Evolutionary conservation across 1,140 invertebrate genomes (phyloP).

Genomic region (Diachasmimorpha longicaudata): DNA sequence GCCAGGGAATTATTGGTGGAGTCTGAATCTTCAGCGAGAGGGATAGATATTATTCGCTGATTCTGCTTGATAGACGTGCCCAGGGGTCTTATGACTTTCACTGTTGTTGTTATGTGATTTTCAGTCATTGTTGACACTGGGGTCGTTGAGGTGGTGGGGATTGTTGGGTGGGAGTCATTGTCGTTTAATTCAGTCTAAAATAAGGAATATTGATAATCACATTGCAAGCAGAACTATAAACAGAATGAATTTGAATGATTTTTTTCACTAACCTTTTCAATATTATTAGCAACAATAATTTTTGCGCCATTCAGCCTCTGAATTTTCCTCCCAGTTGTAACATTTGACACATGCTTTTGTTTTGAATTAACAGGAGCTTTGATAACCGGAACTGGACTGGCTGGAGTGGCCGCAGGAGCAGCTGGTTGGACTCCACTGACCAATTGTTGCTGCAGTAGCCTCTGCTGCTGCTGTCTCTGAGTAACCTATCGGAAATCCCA

Average conservation of each 20-base stretch:
- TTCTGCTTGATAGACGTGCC: slow-evolving; percentile 46
- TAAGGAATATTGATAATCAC: not conserved
- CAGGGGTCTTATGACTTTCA: slow-evolving; percentile 50
- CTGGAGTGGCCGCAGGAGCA: slow-evolving; percentile 47
- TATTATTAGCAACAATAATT: slow-evolving; percentile 59
- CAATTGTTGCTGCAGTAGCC: slow-evolving; percentile 65
- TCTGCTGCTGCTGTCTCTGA: slow-evolving; percentile 68
- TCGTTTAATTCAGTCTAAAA: slow-evolving; percentile 56
- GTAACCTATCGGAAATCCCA: slow-evolving; percentile 60
- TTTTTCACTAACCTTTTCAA: slow-evolving; percentile 54
- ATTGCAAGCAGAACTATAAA: too few species aligned
- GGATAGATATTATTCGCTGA: slow-evolving; percentile 50
- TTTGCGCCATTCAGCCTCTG: slow-evolving; percentile 61
- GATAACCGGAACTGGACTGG: slow-evolving; percentile 41
- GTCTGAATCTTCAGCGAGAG: slow-evolving; percentile 65
- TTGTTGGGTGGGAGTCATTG: slow-evolving; percentile 43
- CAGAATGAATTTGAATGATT: too few species aligned
- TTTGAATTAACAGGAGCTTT: slow-evolving; percentile 59
- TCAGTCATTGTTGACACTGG: slow-evolving; percentile 44
- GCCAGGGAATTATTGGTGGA: slow-evolving; percentile 67
- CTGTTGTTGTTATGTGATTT: slow-evolving; percentile 51
- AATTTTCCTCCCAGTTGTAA: slow-evolving; percentile 56
- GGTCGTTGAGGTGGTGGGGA: slow-evolving; percentile 39
- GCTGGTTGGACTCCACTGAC: slow-evolving; percentile 53
- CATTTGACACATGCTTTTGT: slow-evolving; percentile 53